Base-by-base conservation (phyloP, 2,888 invertebrate genomes). In the Strigamia transsilvanica region DNA sequence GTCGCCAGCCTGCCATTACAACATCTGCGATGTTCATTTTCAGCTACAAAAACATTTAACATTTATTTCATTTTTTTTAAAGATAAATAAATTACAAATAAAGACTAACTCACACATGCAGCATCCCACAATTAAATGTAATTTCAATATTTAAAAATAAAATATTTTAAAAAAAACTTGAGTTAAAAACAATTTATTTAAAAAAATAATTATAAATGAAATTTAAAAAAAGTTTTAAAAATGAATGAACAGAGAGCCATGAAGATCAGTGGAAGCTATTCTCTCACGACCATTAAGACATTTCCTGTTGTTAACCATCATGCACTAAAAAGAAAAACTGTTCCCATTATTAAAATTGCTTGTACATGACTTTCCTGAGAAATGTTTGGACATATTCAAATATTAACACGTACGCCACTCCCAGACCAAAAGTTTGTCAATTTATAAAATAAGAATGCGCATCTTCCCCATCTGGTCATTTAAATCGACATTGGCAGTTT, bases 201-300 rank as follows among this genome's bases (percentile, higher is more conserved):
- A 9, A 38, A 2, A 61, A 0, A n/a, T 61, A 23, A 18, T 27
- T 32, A 13, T 32, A 32, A 73, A 27, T 27, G 5, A 32, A 27
- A 73, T 23, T 0, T 13, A 12, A 32, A 23, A 73, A 32, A 15
- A 32, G 18, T 18, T 51, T 51, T 13, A 73, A 73, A 27, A 27
- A 27, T 32, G 73, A 73, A 73, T 73, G 73, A 32, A 73, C 32
- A 51, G 51, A 32, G 73, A 73, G 27, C 73, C 73, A 73, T 73
- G 73, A 73, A 73, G 73, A 73, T 32, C 73, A 27, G 73, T 73
- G 73, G 18, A 66, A 73, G 73, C 27, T 27, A 73, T 73, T 73
- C 73, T 73, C 73, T 73, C 73, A 73, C 73, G 73, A 73, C 27
- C 73, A 73, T 73, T 73, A 73, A 73, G 73, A 73, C 73, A 73